phyloP scores from a whole-genome alignment of 2,797 vertebrate species.

The Anguilla anguilla region DNA sequence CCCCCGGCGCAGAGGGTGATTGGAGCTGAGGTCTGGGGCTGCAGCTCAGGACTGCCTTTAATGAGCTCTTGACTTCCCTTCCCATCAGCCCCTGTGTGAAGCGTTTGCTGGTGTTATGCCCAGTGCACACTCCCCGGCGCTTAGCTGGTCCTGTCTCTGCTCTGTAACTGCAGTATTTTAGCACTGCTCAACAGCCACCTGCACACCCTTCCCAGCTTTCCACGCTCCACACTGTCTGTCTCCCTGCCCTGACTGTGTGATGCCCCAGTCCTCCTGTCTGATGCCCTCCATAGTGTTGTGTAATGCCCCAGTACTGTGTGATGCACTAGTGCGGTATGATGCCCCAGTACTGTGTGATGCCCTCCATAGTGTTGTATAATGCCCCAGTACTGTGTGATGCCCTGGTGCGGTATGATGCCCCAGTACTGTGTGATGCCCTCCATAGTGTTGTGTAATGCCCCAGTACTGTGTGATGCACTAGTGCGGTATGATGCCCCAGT shows the following conservation, averaged over 20 bases:
- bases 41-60: neutral
- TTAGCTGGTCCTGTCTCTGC: neutral
- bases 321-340: no score
- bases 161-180: constrained; percentile 1
- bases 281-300: no score
- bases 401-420: no score
- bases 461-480: no score
- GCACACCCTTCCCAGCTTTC: neutral
- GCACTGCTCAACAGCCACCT: neutral
- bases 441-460: no score
- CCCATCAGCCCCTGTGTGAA: neutral
- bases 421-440: no score
- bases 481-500: no score
- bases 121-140: neutral
- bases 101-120: neutral
- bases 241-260: neutral
- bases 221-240: neutral
- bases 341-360: no score
- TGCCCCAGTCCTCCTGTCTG: neutral
- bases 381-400: no score
- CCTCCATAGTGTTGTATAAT: no score
- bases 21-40: neutral
- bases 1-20: neutral
- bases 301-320: no score
- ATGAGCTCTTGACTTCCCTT: neutral